Percentiles rank a stretch among this genome's conserved stretches.
Conservation (phyloP, 2,113 vertebrate genomes). For the Orycteropus afer region DNA sequence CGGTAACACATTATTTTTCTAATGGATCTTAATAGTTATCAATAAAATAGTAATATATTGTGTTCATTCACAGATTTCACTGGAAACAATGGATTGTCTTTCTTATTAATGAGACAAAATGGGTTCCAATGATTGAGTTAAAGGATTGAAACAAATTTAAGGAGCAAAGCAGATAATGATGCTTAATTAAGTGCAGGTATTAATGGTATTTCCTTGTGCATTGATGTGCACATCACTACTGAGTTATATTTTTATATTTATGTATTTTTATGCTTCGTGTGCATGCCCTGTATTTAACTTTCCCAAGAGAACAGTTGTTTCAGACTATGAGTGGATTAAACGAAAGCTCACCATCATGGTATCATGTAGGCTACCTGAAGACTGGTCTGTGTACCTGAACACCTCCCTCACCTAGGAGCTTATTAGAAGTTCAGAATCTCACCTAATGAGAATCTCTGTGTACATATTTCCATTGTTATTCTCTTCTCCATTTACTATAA, state of each 20-base stretch:
- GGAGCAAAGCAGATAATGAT: background rate
- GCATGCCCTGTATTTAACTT: background rate
- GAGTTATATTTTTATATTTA: background rate
- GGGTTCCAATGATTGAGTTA: constrained; percentile 18
- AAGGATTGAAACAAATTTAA: constrained; percentile 44
- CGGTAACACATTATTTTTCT: constrained; percentile 3
- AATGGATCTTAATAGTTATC: background rate
- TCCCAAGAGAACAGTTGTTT: background rate
- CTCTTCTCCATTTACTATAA: background rate
- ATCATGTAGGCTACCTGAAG: background rate
- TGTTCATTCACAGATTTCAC: constrained; percentile 24
- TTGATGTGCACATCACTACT: background rate
- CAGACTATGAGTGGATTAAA: background rate
- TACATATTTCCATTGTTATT: background rate
- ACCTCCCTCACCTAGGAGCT: background rate
- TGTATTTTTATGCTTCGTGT: background rate
- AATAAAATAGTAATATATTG: constrained; percentile 18
- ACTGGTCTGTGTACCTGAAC: background rate
- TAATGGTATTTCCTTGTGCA: background rate
- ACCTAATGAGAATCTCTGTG: background rate
- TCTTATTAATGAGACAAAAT: constrained; percentile 31
- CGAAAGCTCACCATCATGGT: background rate
- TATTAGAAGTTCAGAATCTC: background rate
- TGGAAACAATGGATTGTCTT: background rate
- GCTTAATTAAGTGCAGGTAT: background rate